These are phyloP conservation scores for Hyles euphorbiae DNA, from an alignment of 1,140 invertebrate genomes.

Conservation along the genomic window DNA sequence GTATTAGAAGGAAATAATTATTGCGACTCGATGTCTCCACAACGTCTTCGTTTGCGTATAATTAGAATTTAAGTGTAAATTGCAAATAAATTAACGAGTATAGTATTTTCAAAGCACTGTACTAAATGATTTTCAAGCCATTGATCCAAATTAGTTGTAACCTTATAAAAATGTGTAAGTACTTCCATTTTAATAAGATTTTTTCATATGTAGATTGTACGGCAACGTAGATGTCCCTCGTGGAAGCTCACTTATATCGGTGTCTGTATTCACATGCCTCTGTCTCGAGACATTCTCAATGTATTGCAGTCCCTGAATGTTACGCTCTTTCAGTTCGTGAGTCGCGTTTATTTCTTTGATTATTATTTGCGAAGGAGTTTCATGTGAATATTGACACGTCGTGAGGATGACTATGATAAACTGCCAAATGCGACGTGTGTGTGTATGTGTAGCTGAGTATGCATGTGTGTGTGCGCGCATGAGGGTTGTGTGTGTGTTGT, in stretches of 20 bases:
- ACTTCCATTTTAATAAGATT: slow-evolving; percentile 72
- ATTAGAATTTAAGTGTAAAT: slow-evolving; percentile 54
- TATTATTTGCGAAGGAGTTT: slow-evolving; percentile 27
- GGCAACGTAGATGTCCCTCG: slow-evolving; percentile 51
- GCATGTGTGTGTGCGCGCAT: slow-evolving; percentile 8
- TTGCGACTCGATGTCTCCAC: slow-evolving; percentile 36
- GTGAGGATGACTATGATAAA: slow-evolving; percentile 56
- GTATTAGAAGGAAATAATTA: too few relatives aligned
- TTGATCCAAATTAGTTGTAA: slow-evolving; percentile 64
- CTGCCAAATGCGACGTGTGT: slow-evolving; percentile 64
- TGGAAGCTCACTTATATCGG: slow-evolving; percentile 43
- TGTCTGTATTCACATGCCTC: slow-evolving; percentile 56
- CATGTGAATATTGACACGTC: slow-evolving; percentile 57
- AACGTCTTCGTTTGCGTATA: slow-evolving; percentile 55
- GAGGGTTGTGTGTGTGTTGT: slow-evolving; percentile 20
- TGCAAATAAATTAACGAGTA: slow-evolving; percentile 45
- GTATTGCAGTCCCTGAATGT: slow-evolving; percentile 1
- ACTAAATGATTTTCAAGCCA: slow-evolving; percentile 59
- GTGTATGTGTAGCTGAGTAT: slow-evolving; percentile 14
- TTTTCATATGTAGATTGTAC: slow-evolving; percentile 62
- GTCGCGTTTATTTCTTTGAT: slow-evolving; percentile 11
- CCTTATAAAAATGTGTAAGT: slow-evolving; percentile 60
- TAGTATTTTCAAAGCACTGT: slow-evolving; percentile 57
- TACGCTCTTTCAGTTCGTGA: slow-evolving; percentile 16
- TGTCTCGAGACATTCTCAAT: slow-evolving; percentile 4